Evolutionary conservation across 2,888 invertebrate species (phyloP).

Genomic region (Ormyrus pomaceus): DNA sequence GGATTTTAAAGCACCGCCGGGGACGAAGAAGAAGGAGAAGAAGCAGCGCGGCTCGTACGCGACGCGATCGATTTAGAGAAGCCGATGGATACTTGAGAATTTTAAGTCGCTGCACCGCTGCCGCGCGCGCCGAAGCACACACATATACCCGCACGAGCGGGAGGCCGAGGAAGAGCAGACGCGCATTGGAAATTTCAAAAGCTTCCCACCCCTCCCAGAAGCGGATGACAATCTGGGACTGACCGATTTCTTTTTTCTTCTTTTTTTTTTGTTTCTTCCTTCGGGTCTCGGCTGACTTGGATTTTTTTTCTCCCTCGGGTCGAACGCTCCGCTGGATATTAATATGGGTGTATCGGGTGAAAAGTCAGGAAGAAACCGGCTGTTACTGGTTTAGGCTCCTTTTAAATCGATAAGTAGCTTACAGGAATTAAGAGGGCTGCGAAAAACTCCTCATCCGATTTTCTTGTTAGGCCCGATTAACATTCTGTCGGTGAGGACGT

Average conservation of each 20-base stretch:
- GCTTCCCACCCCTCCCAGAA: background rate
- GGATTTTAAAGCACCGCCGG: slow-evolving; percentile 32
- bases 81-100: slow-evolving; percentile 27
- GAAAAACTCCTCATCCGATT: slow-evolving; percentile 8
- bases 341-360: background rate
- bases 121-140: too few species aligned
- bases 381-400: background rate
- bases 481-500: slow-evolving; percentile 4
- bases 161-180: background rate
- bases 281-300: background rate
- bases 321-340: background rate
- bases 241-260: background rate
- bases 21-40: background rate
- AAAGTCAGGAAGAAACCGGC: background rate
- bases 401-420: slow-evolving; percentile 15
- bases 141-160: too few species aligned
- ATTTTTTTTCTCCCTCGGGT: background rate
- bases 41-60: background rate
- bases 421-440: background rate
- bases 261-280: background rate
- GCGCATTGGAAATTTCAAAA: slow-evolving; percentile 21
- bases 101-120: background rate
- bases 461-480: slow-evolving; percentile 17
- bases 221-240: background rate
- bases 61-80: slow-evolving; percentile 14